Base-by-base conservation (phyloP, 2,888 invertebrate genomes). In the Cryptus armator region DNA sequence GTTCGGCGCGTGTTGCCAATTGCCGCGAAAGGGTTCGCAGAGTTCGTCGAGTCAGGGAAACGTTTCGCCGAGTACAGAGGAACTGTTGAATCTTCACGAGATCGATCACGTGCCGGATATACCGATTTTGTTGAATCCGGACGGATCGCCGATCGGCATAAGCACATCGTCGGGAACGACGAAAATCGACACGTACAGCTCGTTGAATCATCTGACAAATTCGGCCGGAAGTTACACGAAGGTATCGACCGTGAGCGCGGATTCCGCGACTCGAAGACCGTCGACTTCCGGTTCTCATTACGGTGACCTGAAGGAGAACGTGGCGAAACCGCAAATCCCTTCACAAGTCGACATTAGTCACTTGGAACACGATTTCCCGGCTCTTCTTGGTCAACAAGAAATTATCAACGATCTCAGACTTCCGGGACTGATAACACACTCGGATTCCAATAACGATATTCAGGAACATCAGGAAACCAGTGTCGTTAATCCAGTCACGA, bases 1-100 rank as follows among this genome's bases (percentile, higher is more conserved):
- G n/a, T 98, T 98, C 90, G 98, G 98, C 1, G 97, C 98, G 0
- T 98, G 98, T 93, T 98, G 98, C 91, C 97, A 97, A 90, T 95
- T 98, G 37, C 96, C 96, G 87, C 94, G 94, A 90, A 95, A 94
- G 29, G 94, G 94, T 64, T 67, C 79, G 10, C 44, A 86, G 78
- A 46, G 59, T 62, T 16, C 81, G 64, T 64, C 81, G 37, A 90
- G 92, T 89, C 94, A 93, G 84, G 81, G 91, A 1, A 82, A 90
- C 32, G 89, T 89, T 46, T 89, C 90, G 5, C 76, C 89, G 29
- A 85, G 85, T 67, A 85, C 87, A 16, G 87, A 87, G n/a, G 86
- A 89, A 51, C 81, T 89, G 1, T 82, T 91, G 43, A 91, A 92
- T 77, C 53, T 89, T 3, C 90, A 93, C 53, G 90, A 91, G 56